These are phyloP conservation scores for Taphrorychus bicolor DNA, from an alignment of 2,888 invertebrate genomes.

Conservation along the genomic window DNA sequence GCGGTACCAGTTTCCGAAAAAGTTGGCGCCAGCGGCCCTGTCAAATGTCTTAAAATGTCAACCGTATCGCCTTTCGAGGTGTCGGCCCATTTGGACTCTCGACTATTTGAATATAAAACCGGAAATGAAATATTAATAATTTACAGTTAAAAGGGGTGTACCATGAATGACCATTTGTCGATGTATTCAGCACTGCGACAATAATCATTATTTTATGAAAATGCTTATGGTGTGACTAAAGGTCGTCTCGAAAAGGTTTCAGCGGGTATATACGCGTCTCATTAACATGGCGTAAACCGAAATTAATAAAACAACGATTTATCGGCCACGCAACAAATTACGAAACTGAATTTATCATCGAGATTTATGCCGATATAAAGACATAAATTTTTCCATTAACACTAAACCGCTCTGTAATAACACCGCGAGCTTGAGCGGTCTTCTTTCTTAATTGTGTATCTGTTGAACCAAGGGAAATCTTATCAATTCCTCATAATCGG, in stretches of 20 bases:
- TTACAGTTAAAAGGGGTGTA: background rate
- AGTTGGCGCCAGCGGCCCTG: conserved; percentile 26
- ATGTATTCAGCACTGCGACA: too few species aligned
- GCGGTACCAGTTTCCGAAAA: conserved; percentile 4
- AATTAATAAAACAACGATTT: conserved; percentile 19
- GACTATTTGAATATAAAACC: conserved; percentile 24
- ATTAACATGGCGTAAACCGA: conserved; percentile 9
- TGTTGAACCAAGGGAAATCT: conserved; percentile 23
- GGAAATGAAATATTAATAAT: background rate
- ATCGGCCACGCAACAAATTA: conserved; percentile 18
- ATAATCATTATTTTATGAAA: too few species aligned
- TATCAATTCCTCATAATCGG: conserved; percentile 34
- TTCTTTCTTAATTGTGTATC: conserved; percentile 21
- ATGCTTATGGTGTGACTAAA: background rate
- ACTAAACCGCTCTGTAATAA: conserved; percentile 35
- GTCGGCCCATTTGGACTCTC: conserved; percentile 26
- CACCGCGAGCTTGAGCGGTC: conserved; percentile 19
- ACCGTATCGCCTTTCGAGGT: conserved; percentile 21
- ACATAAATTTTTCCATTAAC: conserved; percentile 39
- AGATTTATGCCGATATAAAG: conserved; percentile 30
- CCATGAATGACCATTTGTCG: too few species aligned
- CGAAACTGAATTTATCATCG: conserved; percentile 24
- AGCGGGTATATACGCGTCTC: background rate
- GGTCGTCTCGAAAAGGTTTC: background rate
- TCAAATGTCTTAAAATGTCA: conserved; percentile 12